Evolutionary conservation across 2,888 invertebrate genomes (phyloP), one percentile per base, ranked within the genome.

Genomic region (Epistrophella euchroma): DNA sequence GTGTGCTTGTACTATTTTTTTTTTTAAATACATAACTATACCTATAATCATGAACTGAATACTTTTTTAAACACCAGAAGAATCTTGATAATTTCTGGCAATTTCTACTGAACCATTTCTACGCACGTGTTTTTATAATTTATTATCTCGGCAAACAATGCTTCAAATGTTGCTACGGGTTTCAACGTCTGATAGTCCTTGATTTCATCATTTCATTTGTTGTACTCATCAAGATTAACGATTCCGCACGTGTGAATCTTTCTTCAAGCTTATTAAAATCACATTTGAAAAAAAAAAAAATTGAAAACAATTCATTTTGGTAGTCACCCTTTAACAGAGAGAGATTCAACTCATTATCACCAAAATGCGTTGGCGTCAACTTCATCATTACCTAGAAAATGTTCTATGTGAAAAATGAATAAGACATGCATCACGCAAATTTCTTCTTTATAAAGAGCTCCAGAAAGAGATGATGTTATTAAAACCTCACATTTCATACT

Each of bases 401-500:
- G 45, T 56, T 22, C 37, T 28, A 19, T 6, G 22, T 68, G 50
- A 74, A 68, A 68, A 60, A 68, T 35, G 43, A 60, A 52, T 60
- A 52, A 43, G 43, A 74, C 45, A n/a, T 68, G 19, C 68, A 68
- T 68, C 37, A 52, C 28, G 28, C 71, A 70, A 17, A 25, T 3
- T 25, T 9, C 32, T 32, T 32, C 32, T 50, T 43, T 40, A 25
- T 28, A 19, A 50, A 70, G 37, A n/a, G 70, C 17, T 25, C 6
- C 40, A 71, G 32, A 50, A 60, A n/a, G 52, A 4, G 6, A 52
- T 52, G 60, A 60, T 60, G 22, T 32, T 15, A 45, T 64, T 64
- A 75, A 52, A 81, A 71, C 47, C 70, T 71, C 64, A 66, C 71
- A 83, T 83, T 73, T 78, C 70, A 79, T 79, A 73, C 83, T 70